Evolutionary conservation across 2,113 vertebrate species (phyloP), one percentile per base, ranked within the genome.

Genomic region (Neoarius graeffei): DNA sequence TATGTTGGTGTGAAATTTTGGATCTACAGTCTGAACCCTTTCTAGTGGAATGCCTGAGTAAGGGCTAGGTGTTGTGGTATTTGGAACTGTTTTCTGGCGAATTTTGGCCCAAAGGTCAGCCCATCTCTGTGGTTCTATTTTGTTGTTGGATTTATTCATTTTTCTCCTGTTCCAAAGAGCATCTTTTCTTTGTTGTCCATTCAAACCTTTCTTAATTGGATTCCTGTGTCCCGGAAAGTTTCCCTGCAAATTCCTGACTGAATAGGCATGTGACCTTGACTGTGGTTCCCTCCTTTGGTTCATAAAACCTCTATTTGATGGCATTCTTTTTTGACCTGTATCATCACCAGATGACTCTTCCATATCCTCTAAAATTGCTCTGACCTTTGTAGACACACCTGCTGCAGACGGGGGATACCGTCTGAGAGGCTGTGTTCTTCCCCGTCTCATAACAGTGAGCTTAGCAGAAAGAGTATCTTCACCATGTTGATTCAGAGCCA

Each of bases 101-200:
- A 99, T 98, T 67, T 97, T 96, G 89, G 97, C 96, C 86, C 99
- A 92, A 91, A 99, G 96, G 52, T 96, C 94, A 0, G 97, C 97
- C 98, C 98, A 99, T n/a, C 94, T 97, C 84, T 96, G 92, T 0
- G 97, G 97, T 88, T 97, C 96, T 88, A 99, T 96, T 87, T 96
- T 96, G 80, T 96, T 97, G 91, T 93, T 97, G 35, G 95, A 95
- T 90, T 96, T 80, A 66, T 95, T 94, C 19, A 96, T 85, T 91
- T 96, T 96, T 2, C 95, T 94, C 71, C 96, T 92, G 77, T 95
- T 96, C 62, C 96, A 95, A 86, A 96, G 94, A 2, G 73, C 94
- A n/a, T 95, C 93, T 87, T 95, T 94, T 1, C 95, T 96, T 86
- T 96, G 95, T 0, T 97, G 95, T 56, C 94, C 50, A 48, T 87